Evolutionary conservation across 2,113 vertebrate species (phyloP).

Genomic region (Hemiprocne comata): DNA sequence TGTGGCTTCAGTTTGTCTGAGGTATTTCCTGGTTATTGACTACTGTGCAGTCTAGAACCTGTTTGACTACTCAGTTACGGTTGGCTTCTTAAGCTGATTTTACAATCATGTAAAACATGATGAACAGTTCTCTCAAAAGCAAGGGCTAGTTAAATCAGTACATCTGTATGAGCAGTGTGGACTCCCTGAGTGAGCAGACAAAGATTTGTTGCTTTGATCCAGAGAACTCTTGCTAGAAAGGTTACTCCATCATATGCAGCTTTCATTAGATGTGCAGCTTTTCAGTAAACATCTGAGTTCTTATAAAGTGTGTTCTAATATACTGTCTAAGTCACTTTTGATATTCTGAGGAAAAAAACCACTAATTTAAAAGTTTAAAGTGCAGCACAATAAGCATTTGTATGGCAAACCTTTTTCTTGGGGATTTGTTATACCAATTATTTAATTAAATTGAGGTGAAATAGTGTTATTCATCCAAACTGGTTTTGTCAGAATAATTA

Average conservation of each 20-base stretch:
- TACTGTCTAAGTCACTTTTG: not conserved
- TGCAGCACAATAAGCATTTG: not conserved
- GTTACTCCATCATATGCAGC: not conserved
- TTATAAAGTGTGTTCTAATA: not conserved
- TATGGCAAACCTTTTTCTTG: not conserved
- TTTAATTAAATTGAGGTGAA: constrained; percentile 22
- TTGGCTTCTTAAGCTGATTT: not conserved
- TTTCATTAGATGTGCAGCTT: not conserved
- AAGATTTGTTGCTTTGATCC: not conserved
- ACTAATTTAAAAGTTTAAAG: not conserved
- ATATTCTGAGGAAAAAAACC: not conserved
- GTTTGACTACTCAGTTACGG: not conserved
- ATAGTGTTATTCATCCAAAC: not conserved
- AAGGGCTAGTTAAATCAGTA: not conserved
- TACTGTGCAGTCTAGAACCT: not conserved
- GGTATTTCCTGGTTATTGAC: not conserved
- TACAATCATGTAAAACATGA: not conserved
- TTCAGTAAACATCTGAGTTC: not conserved
- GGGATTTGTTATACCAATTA: constrained; percentile 25
- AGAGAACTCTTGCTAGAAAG: not conserved
- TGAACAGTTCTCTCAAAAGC: not conserved
- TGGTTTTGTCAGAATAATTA: not conserved
- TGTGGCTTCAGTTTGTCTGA: not conserved
- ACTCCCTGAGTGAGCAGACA: not conserved
- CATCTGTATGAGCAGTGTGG: not conserved